A percentile compares a stretch with the other conserved stretches of the same genome.
phyloP scores from a whole-genome alignment of 1,140 invertebrate genomes.

The Pogonomyrmex barbatus region DNA sequence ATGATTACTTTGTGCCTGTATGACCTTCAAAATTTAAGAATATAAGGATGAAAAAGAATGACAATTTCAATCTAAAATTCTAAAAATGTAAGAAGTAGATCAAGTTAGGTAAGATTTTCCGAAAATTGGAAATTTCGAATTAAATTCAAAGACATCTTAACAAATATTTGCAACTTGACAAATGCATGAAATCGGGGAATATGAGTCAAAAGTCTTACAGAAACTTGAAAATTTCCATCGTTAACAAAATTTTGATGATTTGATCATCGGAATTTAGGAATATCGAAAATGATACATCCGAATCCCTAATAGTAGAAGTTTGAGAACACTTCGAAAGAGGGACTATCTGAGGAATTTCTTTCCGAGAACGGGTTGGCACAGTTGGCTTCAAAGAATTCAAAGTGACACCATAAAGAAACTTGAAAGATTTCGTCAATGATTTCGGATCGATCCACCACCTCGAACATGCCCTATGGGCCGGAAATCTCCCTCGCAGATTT shows the following conservation, averaged over 20 bases:
- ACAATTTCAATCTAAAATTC: background rate
- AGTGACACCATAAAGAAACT: background rate
- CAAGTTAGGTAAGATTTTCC: background rate
- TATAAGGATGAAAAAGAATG: background rate
- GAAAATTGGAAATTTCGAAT: background rate
- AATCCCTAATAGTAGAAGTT: background rate
- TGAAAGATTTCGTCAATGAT: background rate
- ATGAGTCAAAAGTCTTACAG: background rate
- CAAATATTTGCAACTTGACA: background rate
- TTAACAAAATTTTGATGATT: background rate
- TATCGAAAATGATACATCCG: background rate
- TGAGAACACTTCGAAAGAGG: background rate
- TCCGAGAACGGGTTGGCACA: too few species aligned
- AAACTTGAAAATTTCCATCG: background rate
- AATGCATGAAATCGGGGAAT: background rate
- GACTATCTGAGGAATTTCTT: background rate
- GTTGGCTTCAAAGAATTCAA: background rate
- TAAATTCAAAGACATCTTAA: background rate
- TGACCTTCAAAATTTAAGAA: background rate
- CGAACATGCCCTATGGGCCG: background rate
- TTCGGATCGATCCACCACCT: background rate
- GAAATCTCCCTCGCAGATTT: background rate
- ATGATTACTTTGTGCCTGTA: background rate
- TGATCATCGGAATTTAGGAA: background rate
- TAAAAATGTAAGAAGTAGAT: background rate